Evolutionary conservation across 2,888 invertebrate species (phyloP), one percentile per base, ranked within the genome.

Genomic region (Drosophila anomelani): DNA sequence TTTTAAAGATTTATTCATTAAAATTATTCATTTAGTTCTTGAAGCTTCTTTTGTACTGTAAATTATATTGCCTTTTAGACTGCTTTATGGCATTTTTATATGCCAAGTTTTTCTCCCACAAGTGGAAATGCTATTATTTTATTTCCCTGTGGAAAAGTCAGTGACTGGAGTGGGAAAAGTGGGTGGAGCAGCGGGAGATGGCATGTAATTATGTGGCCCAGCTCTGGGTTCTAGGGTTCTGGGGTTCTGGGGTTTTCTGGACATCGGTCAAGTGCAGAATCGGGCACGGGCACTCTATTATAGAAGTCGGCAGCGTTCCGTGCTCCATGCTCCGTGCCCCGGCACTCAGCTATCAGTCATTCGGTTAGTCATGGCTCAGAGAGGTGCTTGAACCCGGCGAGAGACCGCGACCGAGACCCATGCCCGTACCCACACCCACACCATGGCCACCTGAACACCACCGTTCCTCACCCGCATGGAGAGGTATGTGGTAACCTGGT

Each of bases 301-400:
- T 36, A 53, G 51, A 38, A 67, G 67, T 55, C 46, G 46, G 70
- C 70, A 69, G 47, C 47, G n/a, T 20, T 32, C 49, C 44, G 26
- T 26, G 46, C 26, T 47, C 47, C 34, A 20, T 51, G 51, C 51
- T 49, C 49, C 17, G 3, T 49, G 49, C 32, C 20, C 51, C 23
- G 77, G 69, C 38, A 79, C 80, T 76, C 79, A 85, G 75, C 86
- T 83, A 85, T 85, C 88, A 83, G 75, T 83, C 84, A 86, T 81
- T 88, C 78, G 77, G 88, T 85, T 86, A 83, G 88, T 88, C 85
- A 88, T 83, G 87, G 84, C 76, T 83, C 78, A 69, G 75, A 77
- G 63, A 81, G 85, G 79, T 88, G 83, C 81, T 85, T 85, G 85
- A 85, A 86, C 84, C 75, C 64, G 15, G 34, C 20, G 15, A 53